Percentiles rank a stretch among this genome's conserved stretches.
phyloP scores from a whole-genome alignment of 2,113 vertebrate species.

The Hippopotamus amphibius region DNA sequence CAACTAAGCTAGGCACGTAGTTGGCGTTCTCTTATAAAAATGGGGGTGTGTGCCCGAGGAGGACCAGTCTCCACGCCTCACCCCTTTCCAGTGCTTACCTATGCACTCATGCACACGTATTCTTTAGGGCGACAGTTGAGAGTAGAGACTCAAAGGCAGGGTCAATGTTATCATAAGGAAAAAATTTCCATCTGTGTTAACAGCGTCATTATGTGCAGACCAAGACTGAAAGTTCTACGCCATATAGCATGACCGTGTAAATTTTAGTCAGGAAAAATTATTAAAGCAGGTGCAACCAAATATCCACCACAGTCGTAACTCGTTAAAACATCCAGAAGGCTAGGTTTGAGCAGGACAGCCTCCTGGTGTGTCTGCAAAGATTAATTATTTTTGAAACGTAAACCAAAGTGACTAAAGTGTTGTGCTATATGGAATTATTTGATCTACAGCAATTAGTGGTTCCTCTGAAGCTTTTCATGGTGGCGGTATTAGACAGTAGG shows the following conservation, averaged over 20 bases:
- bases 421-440: neutral
- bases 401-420: neutral
- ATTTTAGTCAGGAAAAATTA: conserved; percentile 42
- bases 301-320: neutral
- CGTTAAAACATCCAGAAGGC: neutral
- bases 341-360: neutral
- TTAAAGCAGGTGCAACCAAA: neutral
- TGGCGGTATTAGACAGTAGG: neutral
- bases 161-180: conserved; percentile 51
- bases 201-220: neutral
- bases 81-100: neutral
- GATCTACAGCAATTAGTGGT: neutral
- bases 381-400: conserved; percentile 30
- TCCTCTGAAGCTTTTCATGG: neutral
- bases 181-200: conserved; percentile 33
- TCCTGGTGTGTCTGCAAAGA: neutral
- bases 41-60: neutral
- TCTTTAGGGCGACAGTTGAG: neutral
- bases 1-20: neutral
- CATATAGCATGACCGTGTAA: neutral
- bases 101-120: neutral
- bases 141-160: neutral
- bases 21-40: neutral
- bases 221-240: neutral
- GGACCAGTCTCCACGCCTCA: neutral